These are phyloP conservation scores for Cotesia glomerata DNA, from an alignment of 1,140 invertebrate genomes.

Conservation along the genomic window DNA sequence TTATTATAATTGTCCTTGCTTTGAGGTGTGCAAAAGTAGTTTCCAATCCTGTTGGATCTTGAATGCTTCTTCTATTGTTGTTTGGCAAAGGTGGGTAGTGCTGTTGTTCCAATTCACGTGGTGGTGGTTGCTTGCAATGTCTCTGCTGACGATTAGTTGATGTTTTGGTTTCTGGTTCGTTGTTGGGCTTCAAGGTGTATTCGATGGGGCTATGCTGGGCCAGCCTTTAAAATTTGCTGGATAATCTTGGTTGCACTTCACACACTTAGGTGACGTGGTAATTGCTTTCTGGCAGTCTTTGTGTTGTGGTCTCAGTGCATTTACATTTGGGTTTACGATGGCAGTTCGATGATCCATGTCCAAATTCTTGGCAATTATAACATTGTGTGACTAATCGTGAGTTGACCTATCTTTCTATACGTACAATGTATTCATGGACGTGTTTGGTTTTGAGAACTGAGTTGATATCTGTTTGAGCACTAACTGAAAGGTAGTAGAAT, in stretches of 20 bases:
- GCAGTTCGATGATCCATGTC: slow-evolving; percentile 24
- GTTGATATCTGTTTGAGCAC: background rate
- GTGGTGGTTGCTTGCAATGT: no score
- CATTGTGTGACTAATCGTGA: slow-evolving; percentile 22
- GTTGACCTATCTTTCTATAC: slow-evolving; percentile 29
- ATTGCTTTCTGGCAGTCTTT: slow-evolving; percentile 23
- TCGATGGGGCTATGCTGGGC: background rate
- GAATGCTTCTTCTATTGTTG: no score
- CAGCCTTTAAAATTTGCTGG: slow-evolving; percentile 31
- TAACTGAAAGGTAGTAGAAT: slow-evolving; percentile 4
- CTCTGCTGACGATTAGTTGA: no score
- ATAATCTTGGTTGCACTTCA: slow-evolving; percentile 30
- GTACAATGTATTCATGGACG: background rate
- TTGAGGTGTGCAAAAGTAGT: no score
- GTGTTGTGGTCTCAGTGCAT: slow-evolving; percentile 16
- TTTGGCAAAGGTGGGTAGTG: no score
- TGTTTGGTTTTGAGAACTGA: background rate
- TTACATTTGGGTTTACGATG: slow-evolving; percentile 22
- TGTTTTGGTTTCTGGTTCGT: background rate
- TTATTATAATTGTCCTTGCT: no score
- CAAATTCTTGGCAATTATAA: slow-evolving; percentile 25
- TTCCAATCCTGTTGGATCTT: no score
- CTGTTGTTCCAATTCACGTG: no score
- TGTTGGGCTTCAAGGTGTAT: slow-evolving; percentile 4
- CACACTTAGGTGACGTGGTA: slow-evolving; percentile 17